These are phyloP conservation scores for Diaphora mendica DNA, from an alignment of 2,888 invertebrate genomes.

Conservation along the genomic window DNA sequence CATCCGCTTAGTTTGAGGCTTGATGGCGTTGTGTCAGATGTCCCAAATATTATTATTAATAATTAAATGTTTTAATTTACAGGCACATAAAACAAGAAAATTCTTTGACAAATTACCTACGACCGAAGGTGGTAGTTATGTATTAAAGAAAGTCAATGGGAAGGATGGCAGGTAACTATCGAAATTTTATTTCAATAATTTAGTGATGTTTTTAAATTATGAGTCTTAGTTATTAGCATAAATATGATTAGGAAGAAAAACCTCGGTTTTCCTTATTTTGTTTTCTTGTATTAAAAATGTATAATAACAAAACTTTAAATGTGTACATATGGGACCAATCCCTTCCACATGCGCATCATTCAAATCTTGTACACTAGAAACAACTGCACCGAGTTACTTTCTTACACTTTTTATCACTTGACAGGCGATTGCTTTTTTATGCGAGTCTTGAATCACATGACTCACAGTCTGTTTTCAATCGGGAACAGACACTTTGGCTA, in stretches of 20 bases:
- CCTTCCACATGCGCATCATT: too few species aligned
- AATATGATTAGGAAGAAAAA: background rate
- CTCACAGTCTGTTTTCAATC: too few species aligned
- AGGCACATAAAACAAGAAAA: conserved; percentile 98
- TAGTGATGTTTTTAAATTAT: background rate
- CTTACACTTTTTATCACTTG: too few species aligned
- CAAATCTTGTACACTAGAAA: too few species aligned
- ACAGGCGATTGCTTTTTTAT: too few species aligned
- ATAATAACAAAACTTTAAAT: background rate
- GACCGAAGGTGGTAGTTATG: conserved; percentile 96
- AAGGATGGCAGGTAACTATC: conserved; percentile 91
- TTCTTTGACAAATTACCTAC: conserved; percentile 97
- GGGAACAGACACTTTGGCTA: too few species aligned
- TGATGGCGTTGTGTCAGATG: too few species aligned
- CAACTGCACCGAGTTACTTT: too few species aligned
- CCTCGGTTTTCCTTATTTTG: too few species aligned
- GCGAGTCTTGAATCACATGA: too few species aligned
- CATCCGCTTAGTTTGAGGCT: too few species aligned
- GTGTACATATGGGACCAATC: too few species aligned
- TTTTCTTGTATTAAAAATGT: background rate
- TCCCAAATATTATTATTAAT: background rate
- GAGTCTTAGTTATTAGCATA: background rate
- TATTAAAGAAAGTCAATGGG: conserved; percentile 95
- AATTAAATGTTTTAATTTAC: conserved; percentile 52
- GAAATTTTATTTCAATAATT: conserved; percentile 14